These are phyloP conservation scores for Grapholita molesta DNA, from an alignment of 1,140 invertebrate genomes.

Conservation along the genomic window DNA sequence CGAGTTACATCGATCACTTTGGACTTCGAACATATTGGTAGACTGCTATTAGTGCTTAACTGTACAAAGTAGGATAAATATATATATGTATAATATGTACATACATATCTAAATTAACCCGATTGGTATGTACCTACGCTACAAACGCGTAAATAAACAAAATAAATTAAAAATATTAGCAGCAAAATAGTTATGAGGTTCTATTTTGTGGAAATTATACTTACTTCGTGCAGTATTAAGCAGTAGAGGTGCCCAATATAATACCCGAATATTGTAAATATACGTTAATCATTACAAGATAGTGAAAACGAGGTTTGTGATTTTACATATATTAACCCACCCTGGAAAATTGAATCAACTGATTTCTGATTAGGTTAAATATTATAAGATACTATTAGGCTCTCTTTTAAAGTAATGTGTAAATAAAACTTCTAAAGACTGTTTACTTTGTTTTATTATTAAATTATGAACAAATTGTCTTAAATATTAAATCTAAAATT, in stretches of 20 bases:
- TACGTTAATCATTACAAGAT: neutral
- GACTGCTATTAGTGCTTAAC: neutral
- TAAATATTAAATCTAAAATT: conserved; percentile 10
- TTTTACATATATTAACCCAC: conserved; percentile 58
- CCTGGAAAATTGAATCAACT: conserved; percentile 46
- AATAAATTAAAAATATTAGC: too few relatives aligned
- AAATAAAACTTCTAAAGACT: conserved; percentile 61
- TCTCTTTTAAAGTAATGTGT: conserved; percentile 43
- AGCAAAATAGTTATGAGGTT: too few relatives aligned
- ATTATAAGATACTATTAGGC: conserved; percentile 27
- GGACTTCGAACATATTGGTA: too few relatives aligned
- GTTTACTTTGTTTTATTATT: conserved; percentile 55
- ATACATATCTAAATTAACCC: too few relatives aligned
- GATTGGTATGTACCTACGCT: too few relatives aligned
- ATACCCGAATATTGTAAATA: neutral
- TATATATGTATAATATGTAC: neutral
- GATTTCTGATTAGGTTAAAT: conserved; percentile 29
- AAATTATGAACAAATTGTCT: conserved; percentile 45
- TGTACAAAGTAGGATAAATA: neutral
- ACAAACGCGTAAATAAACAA: too few relatives aligned
- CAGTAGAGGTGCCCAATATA: neutral
- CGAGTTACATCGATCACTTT: too few relatives aligned
- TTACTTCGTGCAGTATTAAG: conserved; percentile 27
- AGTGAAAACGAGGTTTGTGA: conserved; percentile 48
- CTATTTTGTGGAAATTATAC: too few relatives aligned